Base-by-base conservation (phyloP, 92 coral and sea anemone genomes). In the Paragorgia papillata region DNA sequence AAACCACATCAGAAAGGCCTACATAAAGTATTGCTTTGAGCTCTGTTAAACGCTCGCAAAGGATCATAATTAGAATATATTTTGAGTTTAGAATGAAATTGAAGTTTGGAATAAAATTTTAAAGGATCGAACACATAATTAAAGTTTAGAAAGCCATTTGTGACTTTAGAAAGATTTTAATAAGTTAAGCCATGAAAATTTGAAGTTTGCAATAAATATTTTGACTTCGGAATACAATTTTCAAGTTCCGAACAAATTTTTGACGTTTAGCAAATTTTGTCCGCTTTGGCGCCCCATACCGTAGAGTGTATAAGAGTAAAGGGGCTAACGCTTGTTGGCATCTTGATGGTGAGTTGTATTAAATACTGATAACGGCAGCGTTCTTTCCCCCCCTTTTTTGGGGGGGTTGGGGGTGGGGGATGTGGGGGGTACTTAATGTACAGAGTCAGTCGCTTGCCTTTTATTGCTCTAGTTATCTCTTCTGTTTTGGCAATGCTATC, bases 291-390 rank as follows among this genome's bases (percentile, higher is more conserved):
- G 66, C 66, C 66, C 18, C 66, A 59, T 51, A 56, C 26, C 26
- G 26, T 51, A 51, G 62, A 57, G 62, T 57, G 25, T 57, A 57
- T 57, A 57, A 17, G 2, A 57, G 62, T 29, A 3, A 57, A 57
- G 62, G 62, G 30, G 62, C 62, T 17, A 57, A 57, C 22, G 28
- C 62, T 57, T 57, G 62, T 57, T 57, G 62, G 62, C 62, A 57
- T 2, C 2, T 22, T n/a, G 62, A 57, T 30, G 62, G 62, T 57
- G 62, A 57, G 62, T 8, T 57, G 12, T 37, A 37, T 37, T 37
- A 37, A 37, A 37, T 37, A 12, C 6, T 37, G 43, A 37, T 37
- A 37, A 37, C 12, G 43, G 12, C 43, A 37, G 43, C 43, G 5
- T 37, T 12, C 43, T 37, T 37, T 12, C 12, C n/a, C n/a, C n/a